Percentiles rank a stretch among this genome's conserved stretches.
These are phyloP conservation scores for Perccottus glenii DNA, from an alignment of 2,113 vertebrate species.

Conservation along the genomic window DNA sequence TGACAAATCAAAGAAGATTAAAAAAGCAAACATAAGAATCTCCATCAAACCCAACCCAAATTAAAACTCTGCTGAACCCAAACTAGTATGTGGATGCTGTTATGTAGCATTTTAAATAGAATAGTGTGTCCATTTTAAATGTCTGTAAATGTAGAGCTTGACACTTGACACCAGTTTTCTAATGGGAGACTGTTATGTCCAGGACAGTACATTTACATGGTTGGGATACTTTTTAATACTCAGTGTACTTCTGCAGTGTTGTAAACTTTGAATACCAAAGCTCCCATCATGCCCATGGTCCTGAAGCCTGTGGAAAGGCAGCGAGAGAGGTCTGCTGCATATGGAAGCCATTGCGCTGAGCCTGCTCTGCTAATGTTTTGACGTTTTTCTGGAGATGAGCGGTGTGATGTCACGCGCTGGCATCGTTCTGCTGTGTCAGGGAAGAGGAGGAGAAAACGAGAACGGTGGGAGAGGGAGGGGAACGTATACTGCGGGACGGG, in stretches of 20 bases:
- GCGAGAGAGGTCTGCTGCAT: constrained; percentile 37
- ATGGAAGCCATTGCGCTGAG: constrained; percentile 66
- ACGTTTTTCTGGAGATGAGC: constrained; percentile 59
- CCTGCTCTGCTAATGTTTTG: constrained; percentile 46
- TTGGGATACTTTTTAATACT: too few species aligned
- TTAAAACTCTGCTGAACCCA: background rate
- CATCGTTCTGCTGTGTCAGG: constrained; percentile 69
- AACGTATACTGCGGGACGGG: background rate
- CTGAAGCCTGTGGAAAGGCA: constrained; percentile 28
- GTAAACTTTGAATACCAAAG: constrained; percentile 2
- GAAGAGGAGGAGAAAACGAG: constrained; percentile 41
- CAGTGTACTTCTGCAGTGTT: too few species aligned
- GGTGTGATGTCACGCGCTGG: constrained; percentile 71
- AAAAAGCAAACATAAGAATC: background rate
- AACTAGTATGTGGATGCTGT: too few species aligned
- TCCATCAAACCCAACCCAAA: background rate
- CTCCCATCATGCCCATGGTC: constrained; percentile 18
- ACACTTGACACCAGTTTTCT: too few species aligned
- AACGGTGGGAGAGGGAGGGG: background rate
- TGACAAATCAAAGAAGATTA: constrained; percentile 1
- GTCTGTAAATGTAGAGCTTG: too few species aligned
- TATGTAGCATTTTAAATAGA: too few species aligned
- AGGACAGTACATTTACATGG: too few species aligned
- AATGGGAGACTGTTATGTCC: too few species aligned
- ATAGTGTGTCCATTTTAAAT: too few species aligned